Percentiles rank a stretch among this genome's conserved stretches.
These are phyloP conservation scores for Adelosebastes latens DNA, from an alignment of 2,797 vertebrate genomes.

Conservation along the genomic window DNA sequence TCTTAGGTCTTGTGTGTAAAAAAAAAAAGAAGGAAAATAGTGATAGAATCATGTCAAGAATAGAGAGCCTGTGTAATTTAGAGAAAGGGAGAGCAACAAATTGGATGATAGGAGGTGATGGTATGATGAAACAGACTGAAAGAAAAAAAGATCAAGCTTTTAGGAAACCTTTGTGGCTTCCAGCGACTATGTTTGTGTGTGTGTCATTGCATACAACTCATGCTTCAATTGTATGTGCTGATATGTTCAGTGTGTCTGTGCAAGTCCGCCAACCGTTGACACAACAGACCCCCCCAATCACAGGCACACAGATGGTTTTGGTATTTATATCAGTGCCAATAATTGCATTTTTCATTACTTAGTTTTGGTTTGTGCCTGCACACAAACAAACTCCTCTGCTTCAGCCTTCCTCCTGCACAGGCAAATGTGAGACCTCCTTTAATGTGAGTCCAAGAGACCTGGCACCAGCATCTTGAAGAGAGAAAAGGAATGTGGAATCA, in stretches of 20 bases:
- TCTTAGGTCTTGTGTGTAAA: not conserved
- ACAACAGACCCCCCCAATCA: conserved; percentile 1
- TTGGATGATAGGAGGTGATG: not conserved
- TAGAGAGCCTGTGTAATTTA: conserved; percentile 9
- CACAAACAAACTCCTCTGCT: conserved; percentile 16
- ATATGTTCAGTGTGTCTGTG: not conserved
- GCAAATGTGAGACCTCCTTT: conserved; percentile 50
- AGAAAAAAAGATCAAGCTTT: conserved; percentile 6
- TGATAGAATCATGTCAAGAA: conserved; percentile 7
- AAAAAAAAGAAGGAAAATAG: not conserved
- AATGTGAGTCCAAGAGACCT: conserved; percentile 53
- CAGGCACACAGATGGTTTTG: conserved; percentile 14
- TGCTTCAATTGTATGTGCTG: not conserved
- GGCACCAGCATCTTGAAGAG: conserved; percentile 19
- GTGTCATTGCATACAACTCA: not conserved
- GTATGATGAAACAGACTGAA: conserved; percentile 46
- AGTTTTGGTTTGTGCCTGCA: conserved; percentile 10
- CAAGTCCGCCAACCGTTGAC: not conserved
- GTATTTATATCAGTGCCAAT: not conserved
- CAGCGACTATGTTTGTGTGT: not conserved
- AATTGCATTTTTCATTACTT: conserved; percentile 3
- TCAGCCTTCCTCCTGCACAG: conserved; percentile 24
- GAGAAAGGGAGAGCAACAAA: not conserved
- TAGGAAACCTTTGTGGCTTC: not conserved
- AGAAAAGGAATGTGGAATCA: conserved; percentile 51